Conservation (phyloP, 2,797 vertebrate species). For the Lycodopsis pacificus region DNA sequence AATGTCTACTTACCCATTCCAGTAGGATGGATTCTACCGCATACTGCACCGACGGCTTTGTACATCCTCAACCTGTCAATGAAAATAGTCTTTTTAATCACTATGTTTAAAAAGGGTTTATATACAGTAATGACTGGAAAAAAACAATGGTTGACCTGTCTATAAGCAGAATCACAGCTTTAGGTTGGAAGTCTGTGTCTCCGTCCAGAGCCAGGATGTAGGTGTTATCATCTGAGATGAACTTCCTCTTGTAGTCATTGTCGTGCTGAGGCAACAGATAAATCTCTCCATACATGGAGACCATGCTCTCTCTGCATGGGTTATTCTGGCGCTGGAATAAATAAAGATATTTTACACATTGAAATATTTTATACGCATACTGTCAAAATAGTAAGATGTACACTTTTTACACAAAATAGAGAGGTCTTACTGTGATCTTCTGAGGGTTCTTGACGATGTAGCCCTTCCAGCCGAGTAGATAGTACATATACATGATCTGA, state of each 20-base stretch:
- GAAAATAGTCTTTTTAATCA: constrained; percentile 6
- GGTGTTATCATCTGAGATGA: constrained; percentile 83
- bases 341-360: neutral
- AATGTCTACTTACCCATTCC: constrained; percentile 83
- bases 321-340: constrained; percentile 71
- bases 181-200: constrained; percentile 88
- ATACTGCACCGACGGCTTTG: constrained; percentile 86
- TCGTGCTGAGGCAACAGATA: constrained; percentile 73
- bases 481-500: constrained; percentile 90
- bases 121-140: neutral
- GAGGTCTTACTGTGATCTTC: constrained; percentile 77
- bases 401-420: neutral
- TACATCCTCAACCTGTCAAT: constrained; percentile 82
- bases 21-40: constrained; percentile 89
- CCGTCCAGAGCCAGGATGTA: constrained; percentile 88
- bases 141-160: constrained; percentile 75
- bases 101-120: neutral
- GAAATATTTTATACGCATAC: neutral
- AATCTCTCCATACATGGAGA: constrained; percentile 79
- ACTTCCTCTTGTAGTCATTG: constrained; percentile 82
- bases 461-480: constrained; percentile 88
- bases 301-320: constrained; percentile 74
- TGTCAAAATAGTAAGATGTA: neutral
- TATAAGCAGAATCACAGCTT: constrained; percentile 85
- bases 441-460: constrained; percentile 84